phyloP scores from a whole-genome alignment of 2,797 vertebrate genomes.

The Podarcis lilfordi region DNA sequence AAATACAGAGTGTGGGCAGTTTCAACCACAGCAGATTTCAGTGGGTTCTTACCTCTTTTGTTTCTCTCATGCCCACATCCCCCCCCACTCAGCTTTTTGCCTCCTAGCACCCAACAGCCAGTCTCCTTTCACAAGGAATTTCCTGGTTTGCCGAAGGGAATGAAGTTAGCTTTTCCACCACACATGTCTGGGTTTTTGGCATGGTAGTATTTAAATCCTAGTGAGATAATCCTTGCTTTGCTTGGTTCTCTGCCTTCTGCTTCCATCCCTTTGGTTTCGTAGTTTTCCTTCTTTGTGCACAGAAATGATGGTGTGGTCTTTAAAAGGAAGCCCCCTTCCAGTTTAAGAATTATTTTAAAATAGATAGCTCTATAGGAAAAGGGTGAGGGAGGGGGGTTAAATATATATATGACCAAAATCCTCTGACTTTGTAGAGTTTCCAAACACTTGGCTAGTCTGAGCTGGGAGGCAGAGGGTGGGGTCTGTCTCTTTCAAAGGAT shows the following conservation, averaged over 20 bases:
- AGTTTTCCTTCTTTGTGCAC: constrained; percentile 37
- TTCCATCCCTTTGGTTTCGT: constrained; percentile 42
- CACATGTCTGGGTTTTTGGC: constrained; percentile 76
- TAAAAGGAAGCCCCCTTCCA: constrained; percentile 59
- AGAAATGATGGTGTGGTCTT: constrained; percentile 35
- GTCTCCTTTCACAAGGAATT: constrained; percentile 76
- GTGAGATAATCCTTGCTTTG: constrained; percentile 80
- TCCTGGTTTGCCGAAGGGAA: constrained; percentile 78
- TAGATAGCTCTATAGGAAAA: constrained; percentile 52
- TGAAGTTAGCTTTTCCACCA: constrained; percentile 76
- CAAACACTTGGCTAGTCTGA: constrained; percentile 47
- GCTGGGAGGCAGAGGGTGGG: constrained; percentile 46
- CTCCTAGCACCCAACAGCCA: constrained; percentile 55
- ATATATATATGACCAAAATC: constrained; percentile 22
- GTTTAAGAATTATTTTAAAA: constrained; percentile 43
- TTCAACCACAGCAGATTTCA: constrained; percentile 45
- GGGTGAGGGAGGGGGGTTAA: constrained; percentile 36
- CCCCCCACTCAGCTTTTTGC: constrained; percentile 46
- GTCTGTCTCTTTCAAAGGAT: constrained; percentile 35
- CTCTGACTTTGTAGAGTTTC: constrained; percentile 55
- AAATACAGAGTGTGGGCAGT: constrained; percentile 56
- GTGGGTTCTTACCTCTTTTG: constrained; percentile 51
- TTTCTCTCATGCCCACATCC: constrained; percentile 8
- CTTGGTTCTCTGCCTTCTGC: constrained; percentile 48
- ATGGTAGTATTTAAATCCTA: constrained; percentile 74